Percentiles rank a stretch among this genome's conserved stretches.
phyloP scores from a whole-genome alignment of 1,140 invertebrate species.

The Pachyrhynchus sulphureomaculatus region DNA sequence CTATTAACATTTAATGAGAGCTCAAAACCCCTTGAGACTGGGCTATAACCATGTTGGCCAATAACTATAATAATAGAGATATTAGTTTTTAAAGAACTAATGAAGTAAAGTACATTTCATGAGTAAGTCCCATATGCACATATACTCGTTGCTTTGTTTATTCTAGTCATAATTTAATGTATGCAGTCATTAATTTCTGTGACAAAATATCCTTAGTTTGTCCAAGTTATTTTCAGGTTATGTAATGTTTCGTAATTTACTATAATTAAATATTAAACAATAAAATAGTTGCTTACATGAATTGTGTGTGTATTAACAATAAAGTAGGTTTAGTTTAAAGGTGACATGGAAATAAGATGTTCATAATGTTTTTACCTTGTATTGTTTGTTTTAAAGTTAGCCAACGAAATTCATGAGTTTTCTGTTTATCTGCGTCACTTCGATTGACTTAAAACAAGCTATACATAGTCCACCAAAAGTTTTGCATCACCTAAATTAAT shows the following conservation, averaged over 20 bases:
- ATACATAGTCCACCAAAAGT: no score
- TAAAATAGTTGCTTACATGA: constrained; percentile 18
- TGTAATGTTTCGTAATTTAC: constrained; percentile 6
- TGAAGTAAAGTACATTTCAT: no score
- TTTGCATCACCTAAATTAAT: no score
- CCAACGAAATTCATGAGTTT: background rate
- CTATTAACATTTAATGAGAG: no score
- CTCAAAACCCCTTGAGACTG: no score
- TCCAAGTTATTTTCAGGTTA: constrained; percentile 10
- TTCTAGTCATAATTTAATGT: background rate
- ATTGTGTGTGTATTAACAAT: constrained; percentile 8
- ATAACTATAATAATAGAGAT: no score
- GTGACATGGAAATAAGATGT: constrained; percentile 23
- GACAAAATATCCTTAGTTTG: constrained; percentile 14
- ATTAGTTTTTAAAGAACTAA: no score
- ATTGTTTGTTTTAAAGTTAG: constrained; percentile 19
- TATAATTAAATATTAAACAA: constrained; percentile 24
- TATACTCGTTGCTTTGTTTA: background rate
- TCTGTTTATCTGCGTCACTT: constrained; percentile 4
- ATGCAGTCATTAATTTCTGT: background rate
- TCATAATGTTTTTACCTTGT: constrained; percentile 1
- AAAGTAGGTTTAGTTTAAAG: constrained; percentile 5
- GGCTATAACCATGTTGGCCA: no score
- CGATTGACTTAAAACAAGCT: background rate
- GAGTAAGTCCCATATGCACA: no score